phyloP scores from a whole-genome alignment of 2,113 vertebrate genomes.

The Pachycephala philippinensis region DNA sequence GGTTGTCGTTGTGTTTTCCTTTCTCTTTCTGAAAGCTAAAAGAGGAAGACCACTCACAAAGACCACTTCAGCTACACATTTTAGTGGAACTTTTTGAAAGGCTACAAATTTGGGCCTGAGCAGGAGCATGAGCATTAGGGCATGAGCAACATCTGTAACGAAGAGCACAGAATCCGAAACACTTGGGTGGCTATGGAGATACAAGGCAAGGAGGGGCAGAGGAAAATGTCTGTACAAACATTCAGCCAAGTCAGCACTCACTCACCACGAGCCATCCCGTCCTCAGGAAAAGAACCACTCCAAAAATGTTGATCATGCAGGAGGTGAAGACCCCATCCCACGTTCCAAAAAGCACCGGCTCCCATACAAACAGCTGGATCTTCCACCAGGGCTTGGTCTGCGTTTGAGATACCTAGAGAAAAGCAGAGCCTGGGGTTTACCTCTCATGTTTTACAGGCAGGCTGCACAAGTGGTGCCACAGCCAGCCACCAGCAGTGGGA shows the following conservation, averaged over 20 bases:
- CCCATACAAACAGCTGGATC: conserved; percentile 92
- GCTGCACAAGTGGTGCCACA: not conserved
- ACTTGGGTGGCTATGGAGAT: not conserved
- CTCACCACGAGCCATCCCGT: conserved; percentile 96
- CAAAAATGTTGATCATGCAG: conserved; percentile 99
- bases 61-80: not conserved
- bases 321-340: conserved; percentile 99
- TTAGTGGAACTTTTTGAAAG: not conserved
- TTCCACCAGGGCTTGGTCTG: conserved; percentile 92
- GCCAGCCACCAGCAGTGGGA: not conserved
- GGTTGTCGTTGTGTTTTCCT: not conserved
- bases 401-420: conserved; percentile 74
- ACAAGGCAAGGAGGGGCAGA: not conserved
- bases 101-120: not conserved
- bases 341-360: conserved; percentile 93
- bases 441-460: not conserved
- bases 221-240: not conserved
- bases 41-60: not conserved
- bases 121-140: not conserved
- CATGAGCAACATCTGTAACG: accelerated
- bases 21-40: not conserved
- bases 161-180: not conserved
- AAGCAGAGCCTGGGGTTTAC: not conserved
- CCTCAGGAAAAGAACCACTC: conserved; percentile 93
- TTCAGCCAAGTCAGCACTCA: not conserved